Conservation (phyloP, 2,113 vertebrate species). For the Cyphomyrus plagiostoma region DNA sequence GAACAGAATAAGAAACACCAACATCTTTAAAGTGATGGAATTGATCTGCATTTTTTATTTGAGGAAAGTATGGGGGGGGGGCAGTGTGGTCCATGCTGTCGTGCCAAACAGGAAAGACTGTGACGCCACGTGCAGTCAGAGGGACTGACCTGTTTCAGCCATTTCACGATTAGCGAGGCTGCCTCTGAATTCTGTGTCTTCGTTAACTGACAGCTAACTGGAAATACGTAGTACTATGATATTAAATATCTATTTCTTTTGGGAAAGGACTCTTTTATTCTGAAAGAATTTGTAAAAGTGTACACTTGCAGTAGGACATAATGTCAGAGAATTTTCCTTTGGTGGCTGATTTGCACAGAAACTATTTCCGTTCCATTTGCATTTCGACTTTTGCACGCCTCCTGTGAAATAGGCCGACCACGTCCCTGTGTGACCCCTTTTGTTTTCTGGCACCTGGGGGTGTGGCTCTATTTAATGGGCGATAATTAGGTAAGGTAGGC, state of each 20-base stretch:
- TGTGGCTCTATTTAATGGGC: conserved; percentile 11
- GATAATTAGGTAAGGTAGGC: conserved; percentile 3
- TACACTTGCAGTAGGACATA: not conserved
- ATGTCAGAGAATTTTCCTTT: not conserved
- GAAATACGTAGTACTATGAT: not conserved
- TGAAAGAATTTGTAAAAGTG: not conserved
- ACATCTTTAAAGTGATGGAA: not conserved
- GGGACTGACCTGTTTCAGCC: not conserved
- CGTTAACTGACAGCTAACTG: not conserved
- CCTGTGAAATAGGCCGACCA: not conserved
- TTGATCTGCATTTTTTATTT: not conserved
- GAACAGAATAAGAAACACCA: not conserved
- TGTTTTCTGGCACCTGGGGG: not conserved
- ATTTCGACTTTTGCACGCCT: not conserved
- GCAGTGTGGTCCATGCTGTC: not conserved
- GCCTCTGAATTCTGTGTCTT: not conserved
- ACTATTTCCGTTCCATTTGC: not conserved
- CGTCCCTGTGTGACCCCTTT: not conserved
- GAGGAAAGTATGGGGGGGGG: not conserved
- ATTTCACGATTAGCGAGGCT: not conserved
- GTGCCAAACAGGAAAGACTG: not conserved
- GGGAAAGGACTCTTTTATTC: not conserved
- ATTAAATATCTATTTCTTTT: not conserved
- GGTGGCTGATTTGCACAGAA: not conserved
- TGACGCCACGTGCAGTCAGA: not conserved